These are phyloP conservation scores for Ceuthmochares aereus DNA, from an alignment of 2,113 vertebrate species.

Conservation along the genomic window DNA sequence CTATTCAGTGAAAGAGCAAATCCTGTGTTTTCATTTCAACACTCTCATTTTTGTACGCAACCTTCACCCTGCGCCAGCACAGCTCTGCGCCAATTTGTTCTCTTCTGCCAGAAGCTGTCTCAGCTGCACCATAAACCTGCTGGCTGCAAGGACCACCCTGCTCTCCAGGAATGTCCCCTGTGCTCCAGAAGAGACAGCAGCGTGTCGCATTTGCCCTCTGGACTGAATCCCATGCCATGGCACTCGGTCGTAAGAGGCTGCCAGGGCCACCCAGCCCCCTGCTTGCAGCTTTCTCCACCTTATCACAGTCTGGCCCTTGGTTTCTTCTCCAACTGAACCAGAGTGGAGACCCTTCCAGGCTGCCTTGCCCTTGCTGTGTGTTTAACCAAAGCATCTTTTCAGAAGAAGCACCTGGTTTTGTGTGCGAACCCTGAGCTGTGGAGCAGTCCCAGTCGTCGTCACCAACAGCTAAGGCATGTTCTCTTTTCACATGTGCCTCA, in stretches of 20 bases:
- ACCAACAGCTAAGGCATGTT: too few species aligned
- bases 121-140: neutral
- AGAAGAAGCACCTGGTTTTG: neutral
- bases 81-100: neutral
- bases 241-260: neutral
- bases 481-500: too few species aligned
- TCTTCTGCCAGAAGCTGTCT: neutral
- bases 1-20: neutral
- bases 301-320: accelerated
- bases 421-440: too few species aligned
- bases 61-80: neutral
- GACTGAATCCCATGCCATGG: neutral
- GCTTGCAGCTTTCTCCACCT: neutral
- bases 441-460: too few species aligned
- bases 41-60: neutral
- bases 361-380: neutral
- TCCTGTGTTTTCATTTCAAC: neutral
- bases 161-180: neutral
- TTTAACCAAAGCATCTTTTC: neutral
- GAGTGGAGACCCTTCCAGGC: neutral
- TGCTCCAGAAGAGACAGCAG: neutral
- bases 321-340: neutral
- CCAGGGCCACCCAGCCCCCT: neutral
- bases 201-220: neutral
- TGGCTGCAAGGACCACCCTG: neutral